These are phyloP conservation scores for Sicus ferrugineus DNA, from an alignment of 2,888 invertebrate species.

Conservation along the genomic window DNA sequence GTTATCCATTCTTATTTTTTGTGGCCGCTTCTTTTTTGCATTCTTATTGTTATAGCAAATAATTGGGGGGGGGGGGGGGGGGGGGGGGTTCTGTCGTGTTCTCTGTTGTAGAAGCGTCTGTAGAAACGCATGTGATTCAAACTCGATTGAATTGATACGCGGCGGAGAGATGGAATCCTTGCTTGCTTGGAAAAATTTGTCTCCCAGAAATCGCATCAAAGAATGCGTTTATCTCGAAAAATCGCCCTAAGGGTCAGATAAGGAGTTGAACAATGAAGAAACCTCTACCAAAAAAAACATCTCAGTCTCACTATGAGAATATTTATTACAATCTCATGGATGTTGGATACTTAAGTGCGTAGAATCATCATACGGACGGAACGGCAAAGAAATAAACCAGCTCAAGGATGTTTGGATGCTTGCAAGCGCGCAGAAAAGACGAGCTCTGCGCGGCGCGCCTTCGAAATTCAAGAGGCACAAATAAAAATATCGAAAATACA, in stretches of 20 bases:
- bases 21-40: not conserved
- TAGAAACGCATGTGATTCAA: conserved; percentile 35
- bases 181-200: conserved; percentile 10
- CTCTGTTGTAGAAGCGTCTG: conserved; percentile 12
- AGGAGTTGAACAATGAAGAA: conserved; percentile 27
- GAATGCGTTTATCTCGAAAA: conserved; percentile 34
- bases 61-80: too few species aligned
- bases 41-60: conserved; percentile 37
- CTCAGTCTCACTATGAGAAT: conserved; percentile 36
- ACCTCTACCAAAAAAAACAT: not conserved
- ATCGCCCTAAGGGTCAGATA: conserved; percentile 34
- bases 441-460: not conserved
- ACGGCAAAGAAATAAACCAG: conserved; percentile 19
- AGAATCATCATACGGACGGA: conserved; percentile 11
- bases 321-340: conserved; percentile 22
- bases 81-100: too few species aligned
- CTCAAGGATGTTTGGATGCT: conserved; percentile 7
- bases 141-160: conserved; percentile 33
- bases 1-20: conserved; percentile 16
- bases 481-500: conserved; percentile 19
- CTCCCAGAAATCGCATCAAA: conserved; percentile 21
- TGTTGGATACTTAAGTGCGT: conserved; percentile 27
- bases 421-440: conserved; percentile 4
- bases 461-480: not conserved
- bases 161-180: conserved; percentile 33